Percentiles rank a stretch among this genome's conserved stretches.
Evolutionary conservation across 2,888 invertebrate species (phyloP).

Genomic region (Fissipunctia ypsillon): DNA sequence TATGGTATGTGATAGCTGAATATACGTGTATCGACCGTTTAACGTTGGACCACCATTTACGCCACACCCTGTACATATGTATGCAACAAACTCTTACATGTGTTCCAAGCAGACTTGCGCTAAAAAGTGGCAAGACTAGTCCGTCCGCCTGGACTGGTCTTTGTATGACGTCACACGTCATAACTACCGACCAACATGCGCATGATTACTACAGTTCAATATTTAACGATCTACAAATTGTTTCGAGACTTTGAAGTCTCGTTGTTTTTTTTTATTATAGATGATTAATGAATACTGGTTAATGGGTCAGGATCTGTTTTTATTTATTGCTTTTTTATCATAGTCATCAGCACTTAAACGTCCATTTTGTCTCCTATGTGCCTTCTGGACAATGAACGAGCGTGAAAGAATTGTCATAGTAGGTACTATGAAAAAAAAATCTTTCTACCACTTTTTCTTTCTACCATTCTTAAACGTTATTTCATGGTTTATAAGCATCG

Average conservation of each 20-base stretch:
- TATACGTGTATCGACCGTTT: too few species aligned
- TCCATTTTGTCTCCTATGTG: neutral
- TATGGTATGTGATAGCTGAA: too few species aligned
- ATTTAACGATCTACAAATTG: conserved; percentile 57
- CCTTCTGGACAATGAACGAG: neutral
- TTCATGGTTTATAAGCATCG: neutral
- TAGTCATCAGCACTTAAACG: neutral
- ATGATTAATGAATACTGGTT: conserved; percentile 21
- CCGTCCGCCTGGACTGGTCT: conserved; percentile 54
- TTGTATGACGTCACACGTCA: conserved; percentile 61
- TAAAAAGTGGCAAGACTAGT: conserved; percentile 64
- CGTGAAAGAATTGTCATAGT: neutral
- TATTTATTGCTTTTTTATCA: neutral
- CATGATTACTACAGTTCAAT: conserved; percentile 54
- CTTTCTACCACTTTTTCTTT: neutral
- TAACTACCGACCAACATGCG: conserved; percentile 52
- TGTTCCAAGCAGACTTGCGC: conserved; percentile 48
- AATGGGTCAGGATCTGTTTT: conserved; percentile 25
- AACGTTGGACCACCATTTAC: too few species aligned
- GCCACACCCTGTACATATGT: too few species aligned
- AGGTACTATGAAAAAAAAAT: too few species aligned
- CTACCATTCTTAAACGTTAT: neutral
- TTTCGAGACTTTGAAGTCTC: conserved; percentile 35
- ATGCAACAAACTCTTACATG: conserved; percentile 53
- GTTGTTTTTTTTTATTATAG: conserved; percentile 15